Base-by-base conservation (phyloP, 2,888 invertebrate species). In the Reticulitermes lucifugus region DNA sequence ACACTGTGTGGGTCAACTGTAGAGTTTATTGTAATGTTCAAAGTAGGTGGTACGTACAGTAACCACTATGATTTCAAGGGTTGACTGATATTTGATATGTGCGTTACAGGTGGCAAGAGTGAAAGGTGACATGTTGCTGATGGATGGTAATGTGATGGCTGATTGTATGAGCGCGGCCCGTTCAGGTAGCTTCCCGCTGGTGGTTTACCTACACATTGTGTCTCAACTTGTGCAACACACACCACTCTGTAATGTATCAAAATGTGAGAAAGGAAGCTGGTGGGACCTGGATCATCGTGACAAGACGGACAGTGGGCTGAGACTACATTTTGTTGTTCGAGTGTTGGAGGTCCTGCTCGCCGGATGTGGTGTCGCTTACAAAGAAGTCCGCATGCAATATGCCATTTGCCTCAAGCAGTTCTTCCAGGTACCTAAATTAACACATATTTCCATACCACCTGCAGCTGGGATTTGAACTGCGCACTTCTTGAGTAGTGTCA, bases 161-260 rank as follows among this genome's bases (percentile, higher is more conserved):
- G 91, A 91, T 87, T 90, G 90, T 84, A 89, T 92, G 55, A 90
- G 89, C 86, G 87, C 89, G 22, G 91, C 92, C 4, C 91, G 89
- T 73, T 89, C 90, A 65, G 91, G 93, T 79, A 91, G 91, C 87
- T 92, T 94, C 87, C 91, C 94, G 0, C 91, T 94, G 87, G 92
- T 93, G 89, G 91, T 93, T 0, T 92, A 93, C 88, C 91, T 93
- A 70, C 91, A 93, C 87, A 92, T 94, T 86, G 90, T 95, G 81
- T 88, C 90, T 2, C 91, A 91, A 82, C 90, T 94, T 1, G 92
- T 93, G 82, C 89, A 90, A 60, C 92, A 92, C 86, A 92, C 93
- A 83, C 89, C 46, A 91, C 91, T 87, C 90, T 91, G 41, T 91
- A 91, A 91, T 91, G 86, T 91, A 93, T 89, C 90, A 93, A 75